Evolutionary conservation across 2,888 invertebrate species (phyloP).

Genomic region (Lymantria monacha): DNA sequence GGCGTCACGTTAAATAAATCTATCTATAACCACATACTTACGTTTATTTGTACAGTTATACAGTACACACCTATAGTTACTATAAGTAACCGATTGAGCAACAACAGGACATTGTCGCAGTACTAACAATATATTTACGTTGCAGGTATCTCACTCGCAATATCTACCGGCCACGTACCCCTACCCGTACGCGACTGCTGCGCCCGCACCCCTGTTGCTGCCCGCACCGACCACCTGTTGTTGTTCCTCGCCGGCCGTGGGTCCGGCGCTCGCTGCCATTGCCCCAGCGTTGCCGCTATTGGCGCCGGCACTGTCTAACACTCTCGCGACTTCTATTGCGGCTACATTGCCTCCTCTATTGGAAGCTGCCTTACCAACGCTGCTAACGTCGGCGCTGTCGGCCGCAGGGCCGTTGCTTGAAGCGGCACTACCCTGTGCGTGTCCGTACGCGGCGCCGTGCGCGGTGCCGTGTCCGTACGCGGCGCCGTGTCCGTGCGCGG

Average conservation of each 20-base stretch:
- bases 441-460: conserved; percentile 1
- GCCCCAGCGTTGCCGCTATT: conserved; percentile 38
- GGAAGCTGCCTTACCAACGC: conserved; percentile 49
- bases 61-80: no score
- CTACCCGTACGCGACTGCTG: conserved; percentile 7
- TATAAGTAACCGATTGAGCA: no score
- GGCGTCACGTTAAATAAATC: no score
- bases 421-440: conserved; percentile 31
- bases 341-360: conserved; percentile 39
- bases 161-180: conserved; percentile 10
- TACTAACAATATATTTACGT: neutral
- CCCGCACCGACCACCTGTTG: conserved; percentile 15
- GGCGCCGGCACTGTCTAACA: conserved; percentile 36
- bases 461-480: neutral
- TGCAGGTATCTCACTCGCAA: conserved; percentile 20
- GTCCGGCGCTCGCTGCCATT: conserved; percentile 28
- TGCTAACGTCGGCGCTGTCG: conserved; percentile 48
- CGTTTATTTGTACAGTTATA: no score
- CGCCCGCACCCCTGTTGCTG: conserved; percentile 22
- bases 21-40: no score
- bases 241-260: conserved; percentile 12
- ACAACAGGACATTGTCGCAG: no score
- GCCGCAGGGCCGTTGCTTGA: conserved; percentile 47
- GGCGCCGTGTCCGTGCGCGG: conserved; percentile 6
- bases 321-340: conserved; percentile 37